Percentiles rank a stretch among this genome's conserved stretches.
Evolutionary conservation across 2,113 vertebrate species (phyloP).

Genomic region (Bos javanicus): DNA sequence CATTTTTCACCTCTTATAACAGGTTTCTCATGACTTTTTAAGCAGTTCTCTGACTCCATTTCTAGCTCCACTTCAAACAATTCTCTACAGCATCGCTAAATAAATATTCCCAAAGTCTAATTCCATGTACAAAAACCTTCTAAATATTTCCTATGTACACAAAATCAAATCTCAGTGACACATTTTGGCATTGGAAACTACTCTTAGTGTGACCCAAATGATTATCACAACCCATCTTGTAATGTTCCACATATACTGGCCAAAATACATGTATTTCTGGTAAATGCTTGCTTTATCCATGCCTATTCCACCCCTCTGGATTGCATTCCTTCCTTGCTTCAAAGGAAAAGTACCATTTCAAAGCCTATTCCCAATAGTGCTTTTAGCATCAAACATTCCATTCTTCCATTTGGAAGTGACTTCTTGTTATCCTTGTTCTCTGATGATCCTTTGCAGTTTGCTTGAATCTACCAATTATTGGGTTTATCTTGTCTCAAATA

Average conservation of each 20-base stretch:
- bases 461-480: neutral
- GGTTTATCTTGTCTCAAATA: neutral
- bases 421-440: neutral
- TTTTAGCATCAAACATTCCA: neutral
- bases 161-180: neutral
- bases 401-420: neutral
- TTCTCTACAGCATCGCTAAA: neutral
- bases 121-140: neutral
- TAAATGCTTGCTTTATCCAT: neutral
- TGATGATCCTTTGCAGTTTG: neutral
- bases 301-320: neutral
- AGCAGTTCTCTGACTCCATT: neutral
- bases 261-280: neutral
- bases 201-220: neutral
- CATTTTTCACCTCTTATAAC: neutral
- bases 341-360: neutral
- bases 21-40: neutral
- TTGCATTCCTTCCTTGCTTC: neutral
- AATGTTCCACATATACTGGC: neutral
- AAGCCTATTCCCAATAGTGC: neutral
- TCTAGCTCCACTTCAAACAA: neutral
- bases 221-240: neutral
- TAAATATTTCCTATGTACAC: neutral
- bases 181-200: neutral
- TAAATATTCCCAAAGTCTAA: neutral